Conservation (phyloP, 2,888 invertebrate genomes). For the Phorcus lineatus region DNA sequence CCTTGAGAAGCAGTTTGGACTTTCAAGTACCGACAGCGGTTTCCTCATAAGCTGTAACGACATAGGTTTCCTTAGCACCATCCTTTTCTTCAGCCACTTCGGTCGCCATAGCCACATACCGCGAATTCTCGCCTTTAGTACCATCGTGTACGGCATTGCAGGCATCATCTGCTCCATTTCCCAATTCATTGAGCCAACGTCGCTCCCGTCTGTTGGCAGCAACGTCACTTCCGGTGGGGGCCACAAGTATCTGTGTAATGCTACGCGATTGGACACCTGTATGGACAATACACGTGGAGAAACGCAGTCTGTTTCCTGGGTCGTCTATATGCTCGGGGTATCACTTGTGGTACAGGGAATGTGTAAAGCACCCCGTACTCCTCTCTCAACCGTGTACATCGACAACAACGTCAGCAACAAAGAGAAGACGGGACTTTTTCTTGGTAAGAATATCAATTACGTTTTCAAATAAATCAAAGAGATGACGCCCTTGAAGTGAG, state of each 20-base stretch:
- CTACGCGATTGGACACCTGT: not conserved
- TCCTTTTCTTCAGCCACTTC: conserved; percentile 54
- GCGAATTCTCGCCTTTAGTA: not conserved
- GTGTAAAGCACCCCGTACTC: conserved; percentile 52
- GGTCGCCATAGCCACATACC: conserved; percentile 30
- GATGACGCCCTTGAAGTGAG: too few species aligned
- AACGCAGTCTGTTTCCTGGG: not conserved
- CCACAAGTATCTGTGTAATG: not conserved
- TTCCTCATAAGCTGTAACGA: conserved; percentile 57
- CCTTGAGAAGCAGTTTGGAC: conserved; percentile 54
- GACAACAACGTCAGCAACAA: conserved; percentile 48
- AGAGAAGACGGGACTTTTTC: conserved; percentile 48
- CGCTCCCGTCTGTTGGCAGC: not conserved
- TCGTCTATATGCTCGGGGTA: conserved; percentile 32
- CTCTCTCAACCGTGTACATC: conserved; percentile 46
- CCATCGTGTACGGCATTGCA: conserved; percentile 17
- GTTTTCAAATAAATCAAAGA: not conserved
- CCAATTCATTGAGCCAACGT: conserved; percentile 23
- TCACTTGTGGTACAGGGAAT: conserved; percentile 53
- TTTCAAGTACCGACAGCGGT: conserved; percentile 53
- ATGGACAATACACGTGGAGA: not conserved
- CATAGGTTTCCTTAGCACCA: conserved; percentile 53
- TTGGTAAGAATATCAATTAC: conserved; percentile 37
- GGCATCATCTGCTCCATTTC: conserved; percentile 5
- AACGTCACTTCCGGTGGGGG: not conserved